Conservation (phyloP, 2,113 vertebrate species). For the Monarcha castaneiventris region DNA sequence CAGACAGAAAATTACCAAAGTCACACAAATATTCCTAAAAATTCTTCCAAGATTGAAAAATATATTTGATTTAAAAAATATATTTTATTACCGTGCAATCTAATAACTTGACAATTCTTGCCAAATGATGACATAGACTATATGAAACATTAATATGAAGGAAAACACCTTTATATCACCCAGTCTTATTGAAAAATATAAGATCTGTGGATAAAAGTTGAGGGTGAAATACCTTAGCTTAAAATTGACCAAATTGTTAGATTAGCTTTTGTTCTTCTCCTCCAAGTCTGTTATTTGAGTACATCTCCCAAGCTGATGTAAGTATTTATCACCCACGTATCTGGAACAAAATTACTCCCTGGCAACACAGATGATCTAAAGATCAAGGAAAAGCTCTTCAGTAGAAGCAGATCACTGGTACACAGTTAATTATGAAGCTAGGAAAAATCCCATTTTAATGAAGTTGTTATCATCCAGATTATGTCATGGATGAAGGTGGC, state of each 20-base stretch:
- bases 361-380: not conserved
- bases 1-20: not conserved
- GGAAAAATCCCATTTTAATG: not conserved
- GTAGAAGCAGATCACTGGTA: not conserved
- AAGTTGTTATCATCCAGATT: not conserved
- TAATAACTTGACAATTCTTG: not conserved
- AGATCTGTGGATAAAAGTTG: not conserved
- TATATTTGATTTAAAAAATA: not conserved
- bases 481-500: not conserved
- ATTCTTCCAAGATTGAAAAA: not conserved
- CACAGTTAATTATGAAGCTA: not conserved
- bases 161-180: not conserved
- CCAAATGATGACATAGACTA: not conserved
- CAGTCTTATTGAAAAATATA: not conserved
- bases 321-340: not conserved
- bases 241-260: not conserved
- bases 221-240: not conserved
- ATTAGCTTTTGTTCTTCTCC: not conserved
- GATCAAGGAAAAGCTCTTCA: not conserved
- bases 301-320: not conserved
- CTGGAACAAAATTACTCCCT: not conserved
- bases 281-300: not conserved
- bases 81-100: not conserved
- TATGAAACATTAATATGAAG: not conserved
- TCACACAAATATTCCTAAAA: not conserved